Evolutionary conservation across 2,113 vertebrate genomes (phyloP).

Genomic region (Istiophorus platypterus): DNA sequence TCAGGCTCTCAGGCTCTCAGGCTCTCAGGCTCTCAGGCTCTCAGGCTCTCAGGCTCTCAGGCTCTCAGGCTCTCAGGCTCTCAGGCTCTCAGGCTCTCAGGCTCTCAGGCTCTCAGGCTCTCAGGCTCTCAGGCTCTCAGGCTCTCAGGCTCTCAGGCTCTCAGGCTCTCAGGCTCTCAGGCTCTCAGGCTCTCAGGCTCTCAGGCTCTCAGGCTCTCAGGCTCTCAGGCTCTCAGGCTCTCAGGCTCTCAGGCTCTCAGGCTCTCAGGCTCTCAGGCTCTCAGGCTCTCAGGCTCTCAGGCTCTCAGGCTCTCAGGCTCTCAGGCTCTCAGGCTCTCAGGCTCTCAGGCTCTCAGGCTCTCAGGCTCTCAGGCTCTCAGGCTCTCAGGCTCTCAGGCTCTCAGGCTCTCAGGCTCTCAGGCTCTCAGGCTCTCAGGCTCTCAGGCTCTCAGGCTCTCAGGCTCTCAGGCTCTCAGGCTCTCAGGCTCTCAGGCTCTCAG

Average conservation of each 20-base stretch:
- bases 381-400: constrained; percentile 51
- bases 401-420: constrained; percentile 40
- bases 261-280: constrained; percentile 44
- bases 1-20: constrained; percentile 55
- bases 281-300: constrained; percentile 44
- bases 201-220: constrained; percentile 38
- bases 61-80: constrained; percentile 51
- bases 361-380: constrained; percentile 38
- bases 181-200: constrained; percentile 29
- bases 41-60: constrained; percentile 38
- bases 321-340: constrained; percentile 55
- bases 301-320: constrained; percentile 35
- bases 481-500: constrained; percentile 55
- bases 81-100: constrained; percentile 40
- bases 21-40: constrained; percentile 29
- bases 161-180: constrained; percentile 55
- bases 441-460: constrained; percentile 44
- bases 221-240: constrained; percentile 51
- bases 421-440: constrained; percentile 44
- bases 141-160: constrained; percentile 35
- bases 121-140: constrained; percentile 44
- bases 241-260: constrained; percentile 40
- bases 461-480: constrained; percentile 35
- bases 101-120: constrained; percentile 44
- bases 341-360: constrained; percentile 29